Conservation (phyloP, 2,797 vertebrate species). For the Oceanodroma leucorhoa region DNA sequence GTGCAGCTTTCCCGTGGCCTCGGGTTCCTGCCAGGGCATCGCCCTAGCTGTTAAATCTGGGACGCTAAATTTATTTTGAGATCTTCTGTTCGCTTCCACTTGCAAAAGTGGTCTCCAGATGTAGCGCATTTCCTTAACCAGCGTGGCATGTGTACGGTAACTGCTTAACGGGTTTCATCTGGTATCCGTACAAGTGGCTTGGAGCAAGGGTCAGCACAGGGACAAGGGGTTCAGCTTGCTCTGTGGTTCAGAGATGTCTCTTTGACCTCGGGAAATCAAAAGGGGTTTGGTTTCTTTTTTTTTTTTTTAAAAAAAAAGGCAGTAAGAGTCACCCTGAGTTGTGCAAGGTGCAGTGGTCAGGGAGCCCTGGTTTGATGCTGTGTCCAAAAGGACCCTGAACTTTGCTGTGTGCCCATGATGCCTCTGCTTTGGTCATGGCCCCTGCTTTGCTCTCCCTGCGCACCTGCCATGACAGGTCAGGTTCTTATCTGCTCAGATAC, state of each 20-base stretch:
- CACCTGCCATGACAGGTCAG: neutral
- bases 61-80: fast-evolving
- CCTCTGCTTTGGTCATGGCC: neutral
- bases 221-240: fast-evolving
- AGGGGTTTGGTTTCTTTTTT: neutral
- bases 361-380: neutral
- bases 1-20: neutral
- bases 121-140: fast-evolving
- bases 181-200: fast-evolving
- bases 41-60: no score
- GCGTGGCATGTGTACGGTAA: fast-evolving
- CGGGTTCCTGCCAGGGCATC: neutral
- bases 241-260: fast-evolving
- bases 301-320: neutral
- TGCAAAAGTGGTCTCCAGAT: fast-evolving
- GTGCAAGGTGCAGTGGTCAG: fast-evolving
- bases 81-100: neutral
- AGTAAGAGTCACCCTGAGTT: neutral
- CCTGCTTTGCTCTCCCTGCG: fast-evolving
- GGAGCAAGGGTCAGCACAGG: neutral
- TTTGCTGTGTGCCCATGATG: fast-evolving
- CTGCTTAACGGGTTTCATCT: fast-evolving
- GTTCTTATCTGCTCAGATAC: fast-evolving
- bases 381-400: neutral
- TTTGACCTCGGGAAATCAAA: neutral